A percentile compares a stretch with the other conserved stretches of the same genome.
phyloP scores from a whole-genome alignment of 2,113 vertebrate genomes.

The Tretioscincus oriximinensis region DNA sequence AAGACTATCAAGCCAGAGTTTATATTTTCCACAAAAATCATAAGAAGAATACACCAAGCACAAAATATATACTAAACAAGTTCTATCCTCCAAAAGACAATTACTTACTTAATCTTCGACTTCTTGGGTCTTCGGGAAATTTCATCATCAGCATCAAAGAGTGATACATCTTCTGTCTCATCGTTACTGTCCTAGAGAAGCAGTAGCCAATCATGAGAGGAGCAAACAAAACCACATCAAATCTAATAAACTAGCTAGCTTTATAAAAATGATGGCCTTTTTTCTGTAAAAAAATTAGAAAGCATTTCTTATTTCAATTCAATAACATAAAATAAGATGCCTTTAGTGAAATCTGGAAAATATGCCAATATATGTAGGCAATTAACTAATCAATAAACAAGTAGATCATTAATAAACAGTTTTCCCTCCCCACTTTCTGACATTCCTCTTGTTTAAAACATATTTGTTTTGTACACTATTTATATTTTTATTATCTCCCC shows the following conservation, averaged over 20 bases:
- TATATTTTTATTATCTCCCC: no score
- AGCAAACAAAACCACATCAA: background rate
- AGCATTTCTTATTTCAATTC: background rate
- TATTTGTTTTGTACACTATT: no score
- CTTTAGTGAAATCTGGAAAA: background rate
- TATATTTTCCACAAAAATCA: background rate
- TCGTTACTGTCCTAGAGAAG: constrained; percentile 80
- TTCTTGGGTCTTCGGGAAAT: constrained; percentile 73
- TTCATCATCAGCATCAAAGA: constrained; percentile 92
- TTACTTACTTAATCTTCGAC: constrained; percentile 78
- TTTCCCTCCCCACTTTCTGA: no score
- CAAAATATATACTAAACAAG: background rate
- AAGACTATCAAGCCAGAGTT: background rate
- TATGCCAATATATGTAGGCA: background rate
- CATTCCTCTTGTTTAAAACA: no score
- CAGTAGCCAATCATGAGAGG: constrained; percentile 8
- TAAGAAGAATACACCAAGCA: background rate
- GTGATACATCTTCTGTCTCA: constrained; percentile 87
- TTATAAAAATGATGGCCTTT: background rate
- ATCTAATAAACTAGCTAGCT: background rate
- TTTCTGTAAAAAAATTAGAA: background rate
- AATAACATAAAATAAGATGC: background rate
- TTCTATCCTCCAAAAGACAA: background rate
- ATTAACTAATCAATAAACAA: background rate
- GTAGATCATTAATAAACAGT: background rate